Base-by-base conservation (phyloP, 2,888 invertebrate species). In the Drosophila diplacantha region DNA sequence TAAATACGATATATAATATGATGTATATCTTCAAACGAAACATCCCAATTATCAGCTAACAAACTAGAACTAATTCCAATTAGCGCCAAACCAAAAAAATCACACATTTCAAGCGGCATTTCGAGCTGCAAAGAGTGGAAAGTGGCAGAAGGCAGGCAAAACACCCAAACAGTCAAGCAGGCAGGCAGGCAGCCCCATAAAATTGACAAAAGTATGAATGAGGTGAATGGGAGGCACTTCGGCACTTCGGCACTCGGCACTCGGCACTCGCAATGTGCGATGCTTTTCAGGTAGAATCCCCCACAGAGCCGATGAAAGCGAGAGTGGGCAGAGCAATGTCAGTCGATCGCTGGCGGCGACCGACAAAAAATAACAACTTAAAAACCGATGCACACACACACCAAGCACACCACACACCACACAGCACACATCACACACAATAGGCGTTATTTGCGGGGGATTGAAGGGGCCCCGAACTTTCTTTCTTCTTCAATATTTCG, bases 201-300 rank as follows among this genome's bases (percentile, higher is more conserved):
- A 53, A 20, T 46, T 6, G 18, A 53, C 66, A 65, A 65, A 61
- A 52, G 44, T 53, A 65, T 65, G 62, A 65, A 62, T 54, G 66
- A 41, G 66, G 55, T 63, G 69, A 66, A 66, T 65, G 63, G 55
- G 24, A 38, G 56, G 24, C 39, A 56, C 50, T 56, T 44, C 16
- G 43, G 7, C 43, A 26, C 43, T 16, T 38, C 22, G 39, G 8
- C 24, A 41, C 39, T 41, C 41, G n/a, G n/a, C n/a, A n/a, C n/a
- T n/a, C n/a, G n/a, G 3, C 11, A 39, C 22, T 20, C 14, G 39
- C 32, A 51, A 43, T 60, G 46, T 24, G 50, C 32, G 54, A 43
- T 60, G 46, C 41, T 67, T 56, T 55, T 49, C 72, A 75, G 71
- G 65, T 83, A 78, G 83, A 78, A 83, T 80, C 71, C 55, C 65